Evolutionary conservation across 2,888 invertebrate species (phyloP), one percentile per base, ranked within the genome.

Genomic region (Cryptophagus acutangulus): DNA sequence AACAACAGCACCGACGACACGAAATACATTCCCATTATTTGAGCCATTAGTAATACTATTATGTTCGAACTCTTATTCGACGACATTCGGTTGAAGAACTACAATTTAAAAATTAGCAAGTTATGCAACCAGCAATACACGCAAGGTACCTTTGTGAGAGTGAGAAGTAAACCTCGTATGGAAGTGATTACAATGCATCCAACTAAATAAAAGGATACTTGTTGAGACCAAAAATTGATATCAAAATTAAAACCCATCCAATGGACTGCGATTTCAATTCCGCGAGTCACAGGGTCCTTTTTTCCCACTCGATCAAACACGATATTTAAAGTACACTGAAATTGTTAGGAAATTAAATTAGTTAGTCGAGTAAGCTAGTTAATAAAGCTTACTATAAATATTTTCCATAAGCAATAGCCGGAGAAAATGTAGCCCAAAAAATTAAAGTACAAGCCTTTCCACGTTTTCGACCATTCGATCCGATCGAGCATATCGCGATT

Each of bases 11-110:
- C 97, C 0, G 93, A 95, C 0, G 96, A 96, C 38, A 97, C 92
- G 72, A 99, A 99, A 66, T 99, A 99, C 97, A 99, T 99, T 25
- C 97, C 97, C 99, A 99, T 99, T 57, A 99, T 89, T 74, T 99
- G 96, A 1, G 97, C 99, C 29, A 99, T 74, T 48, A 94, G 84
- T 36, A 99, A 71, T 2, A 99, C 97, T 53, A 99, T 96, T 40
- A 99, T 87, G 67, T 97, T 97, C 6, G 97, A 97, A 2, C 96
- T 97, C 70, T 97, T 97, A 54, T 91, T 94, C 55, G 95, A 97
- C 0, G 97, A 96, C 62, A 99, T 95, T 59, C 95, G 93, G 74
- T 99, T 96, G 77, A 99, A 99, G 68, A 99, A 99, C 93, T 95
- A 76, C 45, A 80, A n/a, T n/a, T n/a, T n/a, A n/a, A 57, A 53